Base-by-base conservation (phyloP, 2,888 invertebrate species). In the Drosophila cognata region DNA sequence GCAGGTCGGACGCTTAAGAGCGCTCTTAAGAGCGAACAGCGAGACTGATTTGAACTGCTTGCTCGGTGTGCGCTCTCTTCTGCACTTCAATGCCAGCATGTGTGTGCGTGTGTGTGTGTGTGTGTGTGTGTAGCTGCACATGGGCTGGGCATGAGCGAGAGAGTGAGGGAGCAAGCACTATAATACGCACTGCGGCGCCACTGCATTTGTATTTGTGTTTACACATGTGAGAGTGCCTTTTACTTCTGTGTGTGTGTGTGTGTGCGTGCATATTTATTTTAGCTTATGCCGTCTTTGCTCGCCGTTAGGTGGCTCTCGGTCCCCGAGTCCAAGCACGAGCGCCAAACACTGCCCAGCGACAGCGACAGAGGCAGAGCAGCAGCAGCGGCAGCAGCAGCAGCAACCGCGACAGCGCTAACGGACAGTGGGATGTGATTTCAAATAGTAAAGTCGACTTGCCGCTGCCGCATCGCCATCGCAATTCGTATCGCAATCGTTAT, bases 381-480 rank as follows among this genome's bases (percentile, higher is more conserved):
- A 46, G 7, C 43, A 43, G n/a, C 41, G n/a, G n/a, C 43, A 43
- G 13, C 46, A 52, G 29, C 59, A 59, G 57, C 75, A 71, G 71
- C 67, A 58, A 68, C 70, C 53, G 84, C 84, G 75, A 74, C 84
- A 65, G 62, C 84, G 46, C 46, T 46, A 72, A 72, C 79, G 70
- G 51, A 56, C 70, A 52, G 38, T 77, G 82, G 84, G 75, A 76
- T 87, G 85, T 85, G 85, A 87, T 85, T 85, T 85, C 80, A 87
- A 87, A 89, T 71, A 84, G 84, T 76, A 77, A 81, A 81, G 76
- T 84, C 76, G 85, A 87, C 75, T 89, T 89, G 88, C 84, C 87
- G 88, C 84, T 82, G 88, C 89, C 89, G 89, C 85, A 85, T 85
- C 88, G 88, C 84, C 87, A 75, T 71, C 85, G 79, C 82, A 81